Base-by-base conservation (phyloP, 2,113 vertebrate genomes). In the Dasypus novemcinctus region DNA sequence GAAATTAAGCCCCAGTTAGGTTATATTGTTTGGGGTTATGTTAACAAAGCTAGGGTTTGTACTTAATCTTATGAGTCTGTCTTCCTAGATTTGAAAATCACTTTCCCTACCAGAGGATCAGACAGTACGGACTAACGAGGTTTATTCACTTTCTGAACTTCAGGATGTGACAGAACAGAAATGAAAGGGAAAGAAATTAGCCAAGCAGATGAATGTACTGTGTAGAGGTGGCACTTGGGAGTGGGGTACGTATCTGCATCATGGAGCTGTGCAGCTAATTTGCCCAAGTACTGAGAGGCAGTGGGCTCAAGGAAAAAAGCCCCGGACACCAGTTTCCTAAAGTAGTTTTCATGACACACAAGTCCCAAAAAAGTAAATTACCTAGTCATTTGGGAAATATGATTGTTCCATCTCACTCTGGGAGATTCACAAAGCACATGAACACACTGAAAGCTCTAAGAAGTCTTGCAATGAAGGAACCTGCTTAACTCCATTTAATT, bases 81-180 rank as follows among this genome's bases (percentile, higher is more conserved):
- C 38, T 82, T 95, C 72, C 33, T 93, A 90, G 20, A n/a, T 93
- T 88, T 75, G 33, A 76, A 76, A 93, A 71, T 78, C 75, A 71
- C 13, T 95, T 88, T 87, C 13, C 23, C 41, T 4, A 23, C 12
- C 33, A 64, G 59, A 13, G 18, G 11, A 79, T 76, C 29, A 87
- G 18, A 57, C 1, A n/a, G 36, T 79, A 46, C 15, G 33, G 46
- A 61, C 31, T 10, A 46, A 85, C 41, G 11, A 90, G 68, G 57
- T 89, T 66, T 79, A 92, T 64, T 41, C 1, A 61, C 57, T 71
- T 90, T 9, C 12, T 49, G 52, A 75, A 63, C 36, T 87, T 25
- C 15, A 68, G 64, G 21, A 93, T 71, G 52, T 41, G 66, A 69
- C 5, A 17, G 66, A 61, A 88, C 36, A 91, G 10, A 85, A 94